Percentiles rank a stretch among this genome's conserved stretches.
These are phyloP conservation scores for Drosophila ananassae DNA, from an alignment of 1,140 invertebrate species.

Conservation along the genomic window DNA sequence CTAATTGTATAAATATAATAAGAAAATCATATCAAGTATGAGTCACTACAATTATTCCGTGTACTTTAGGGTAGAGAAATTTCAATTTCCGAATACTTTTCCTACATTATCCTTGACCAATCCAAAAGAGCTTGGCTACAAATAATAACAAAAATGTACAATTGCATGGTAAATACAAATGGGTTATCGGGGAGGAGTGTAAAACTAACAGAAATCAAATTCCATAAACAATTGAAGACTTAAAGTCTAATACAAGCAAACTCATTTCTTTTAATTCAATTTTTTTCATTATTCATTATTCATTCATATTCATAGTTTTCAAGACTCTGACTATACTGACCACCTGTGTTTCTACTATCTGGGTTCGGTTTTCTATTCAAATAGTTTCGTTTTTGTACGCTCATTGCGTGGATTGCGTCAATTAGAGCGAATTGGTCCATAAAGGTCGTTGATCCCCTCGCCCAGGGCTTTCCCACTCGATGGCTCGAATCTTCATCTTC, in stretches of 20 bases:
- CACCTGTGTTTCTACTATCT: constrained; percentile 22
- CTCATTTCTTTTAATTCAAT: not conserved
- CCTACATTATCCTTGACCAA: constrained; percentile 65
- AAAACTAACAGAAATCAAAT: constrained; percentile 44
- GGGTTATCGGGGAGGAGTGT: constrained; percentile 5
- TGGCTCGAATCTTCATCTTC: too few species aligned
- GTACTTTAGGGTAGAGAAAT: constrained; percentile 62
- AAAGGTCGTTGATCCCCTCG: constrained; percentile 69
- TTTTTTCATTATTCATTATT: not conserved
- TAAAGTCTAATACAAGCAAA: constrained; percentile 76
- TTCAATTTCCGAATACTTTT: constrained; percentile 78
- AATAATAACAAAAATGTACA: constrained; percentile 67
- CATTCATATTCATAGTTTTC: not conserved
- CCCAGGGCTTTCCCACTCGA: constrained; percentile 18
- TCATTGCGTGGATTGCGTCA: constrained; percentile 77
- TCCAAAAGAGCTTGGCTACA: constrained; percentile 57
- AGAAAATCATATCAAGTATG: constrained; percentile 55
- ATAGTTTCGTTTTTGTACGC: constrained; percentile 69
- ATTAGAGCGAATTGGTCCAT: constrained; percentile 83
- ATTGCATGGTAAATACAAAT: constrained; percentile 48
- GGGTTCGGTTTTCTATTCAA: constrained; percentile 43
- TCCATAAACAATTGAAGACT: constrained; percentile 73
- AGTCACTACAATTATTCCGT: constrained; percentile 33
- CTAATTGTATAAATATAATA: constrained; percentile 43
- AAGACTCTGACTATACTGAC: constrained; percentile 1